These are phyloP conservation scores for Cerastis rubricosa DNA, from an alignment of 2,888 invertebrate species.

Conservation along the genomic window DNA sequence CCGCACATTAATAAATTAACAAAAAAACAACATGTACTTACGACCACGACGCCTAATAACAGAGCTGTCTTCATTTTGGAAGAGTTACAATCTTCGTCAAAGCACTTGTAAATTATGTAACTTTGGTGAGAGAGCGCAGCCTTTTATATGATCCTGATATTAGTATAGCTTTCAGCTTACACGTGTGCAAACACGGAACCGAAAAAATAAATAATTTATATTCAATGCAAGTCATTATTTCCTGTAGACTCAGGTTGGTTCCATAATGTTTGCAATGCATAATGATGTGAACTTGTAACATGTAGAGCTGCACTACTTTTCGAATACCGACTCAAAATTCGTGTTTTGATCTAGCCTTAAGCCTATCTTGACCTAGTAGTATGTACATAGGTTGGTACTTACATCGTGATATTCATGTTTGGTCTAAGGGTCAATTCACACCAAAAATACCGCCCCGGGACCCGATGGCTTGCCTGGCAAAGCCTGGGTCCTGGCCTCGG, in stretches of 20 bases:
- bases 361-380: neutral
- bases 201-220: conserved; percentile 5
- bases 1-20: no score
- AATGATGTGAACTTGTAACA: neutral
- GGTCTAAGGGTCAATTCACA: no score
- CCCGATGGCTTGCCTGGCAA: no score
- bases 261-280: conserved; percentile 1
- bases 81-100: neutral
- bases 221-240: neutral
- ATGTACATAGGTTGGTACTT: no score
- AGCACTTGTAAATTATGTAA: conserved; percentile 14
- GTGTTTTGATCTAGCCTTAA: neutral
- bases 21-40: conserved; percentile 14
- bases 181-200: neutral
- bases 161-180: no score
- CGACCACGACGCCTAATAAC: conserved; percentile 5
- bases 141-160: no score
- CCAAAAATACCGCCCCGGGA: no score
- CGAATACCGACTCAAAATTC: no score
- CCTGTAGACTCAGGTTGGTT: conserved; percentile 18
- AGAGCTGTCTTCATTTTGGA: conserved; percentile 9
- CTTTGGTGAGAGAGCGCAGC: neutral
- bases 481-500: no score
- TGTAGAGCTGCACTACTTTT: neutral
- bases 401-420: no score